These are phyloP conservation scores for Istiophorus platypterus DNA, from an alignment of 2,113 vertebrate genomes.

Conservation along the genomic window DNA sequence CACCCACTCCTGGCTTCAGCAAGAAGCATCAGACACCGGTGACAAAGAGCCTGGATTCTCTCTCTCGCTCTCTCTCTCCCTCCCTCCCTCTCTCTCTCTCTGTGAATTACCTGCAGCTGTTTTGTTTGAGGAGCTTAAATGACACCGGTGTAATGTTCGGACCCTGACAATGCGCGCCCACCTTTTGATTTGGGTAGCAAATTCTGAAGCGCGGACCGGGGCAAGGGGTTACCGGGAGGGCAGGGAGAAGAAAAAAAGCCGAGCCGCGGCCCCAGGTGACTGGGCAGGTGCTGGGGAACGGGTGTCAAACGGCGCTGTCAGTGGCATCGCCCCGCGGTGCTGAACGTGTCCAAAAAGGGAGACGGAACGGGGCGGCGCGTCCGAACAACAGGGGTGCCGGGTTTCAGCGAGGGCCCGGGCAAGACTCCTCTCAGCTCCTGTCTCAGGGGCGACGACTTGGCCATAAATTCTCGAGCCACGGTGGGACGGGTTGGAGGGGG, in stretches of 20 bases:
- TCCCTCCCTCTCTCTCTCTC: too few relatives aligned
- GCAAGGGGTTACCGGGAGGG: slow-evolving; percentile 23
- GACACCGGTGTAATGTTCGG: slow-evolving; percentile 79
- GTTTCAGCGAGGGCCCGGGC: slow-evolving; percentile 64
- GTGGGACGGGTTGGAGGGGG: slow-evolving; percentile 60
- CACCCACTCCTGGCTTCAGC: slow-evolving; percentile 68
- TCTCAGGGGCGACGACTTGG: slow-evolving; percentile 74
- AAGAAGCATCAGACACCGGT: slow-evolving; percentile 61
- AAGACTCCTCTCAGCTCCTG: slow-evolving; percentile 67
- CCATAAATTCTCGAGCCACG: slow-evolving; percentile 78
- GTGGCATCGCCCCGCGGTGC: slow-evolving; percentile 61
- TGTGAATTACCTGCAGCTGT: slow-evolving; percentile 81
- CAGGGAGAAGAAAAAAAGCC: slow-evolving; percentile 68
- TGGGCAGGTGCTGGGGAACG: slow-evolving; percentile 69
- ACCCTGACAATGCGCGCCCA: slow-evolving; percentile 63
- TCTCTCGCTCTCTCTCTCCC: too few relatives aligned
- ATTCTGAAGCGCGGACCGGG: slow-evolving; percentile 57
- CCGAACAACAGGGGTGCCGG: slow-evolving; percentile 65
- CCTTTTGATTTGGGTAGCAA: slow-evolving; percentile 80
- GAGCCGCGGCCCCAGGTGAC: slow-evolving; percentile 76
- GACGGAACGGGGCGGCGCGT: slow-evolving; percentile 61
- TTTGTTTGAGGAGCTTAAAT: slow-evolving; percentile 73
- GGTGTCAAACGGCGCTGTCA: slow-evolving; percentile 59
- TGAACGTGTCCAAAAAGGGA: slow-evolving; percentile 38
- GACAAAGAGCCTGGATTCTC: slow-evolving; percentile 76